Evolutionary conservation across 2,113 vertebrate genomes (phyloP), one percentile per base, ranked within the genome.

Genomic region (Nyctibius bracteatus): DNA sequence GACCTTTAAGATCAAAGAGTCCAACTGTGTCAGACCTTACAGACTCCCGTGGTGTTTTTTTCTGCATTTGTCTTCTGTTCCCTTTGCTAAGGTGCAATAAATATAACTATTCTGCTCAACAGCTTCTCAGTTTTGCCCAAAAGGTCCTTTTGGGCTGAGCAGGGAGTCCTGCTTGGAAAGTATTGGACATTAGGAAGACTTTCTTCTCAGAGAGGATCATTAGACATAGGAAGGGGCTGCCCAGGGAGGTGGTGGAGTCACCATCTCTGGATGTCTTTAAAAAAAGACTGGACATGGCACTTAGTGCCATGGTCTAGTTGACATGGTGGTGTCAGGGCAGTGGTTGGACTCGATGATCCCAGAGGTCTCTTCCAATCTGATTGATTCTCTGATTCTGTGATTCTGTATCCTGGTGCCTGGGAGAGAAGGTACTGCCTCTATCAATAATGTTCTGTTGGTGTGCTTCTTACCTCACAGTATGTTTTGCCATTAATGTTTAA

Each of bases 21-120:
- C 24, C 35, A 71, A 51, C 41, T 0, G 0, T 24, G 15, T 57
- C n/a, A 72, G 41, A 79, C 5, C 25, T 46, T 43, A 39, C 2
- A 41, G 15, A 44, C 17, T 65, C 22, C n/a, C 3, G 5, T 54
- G 5, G 24, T 41, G 9, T 59, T 90, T 74, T 67, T 77, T 21
- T 22, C 30, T 68, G 22, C 12, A 12, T 49, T 52, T 82, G 19
- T 46, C 14, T 67, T 73, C 37, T 7, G 85, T 85, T 88, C 5
- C 66, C 24, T 68, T 21, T 9, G 3, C 35, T 87, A 75, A 30
- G 14, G 7, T 51, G 31, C 31, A 81, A 58, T 43, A 54, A 83
- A 70, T 71, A 9, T 9, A 37, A 66, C 4, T 47, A 8, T 51
- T 74, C 47, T 37, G 22, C 35, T 67, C n/a, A 57, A 81, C 18